These are phyloP conservation scores for Megalops cyprinoides DNA, from an alignment of 2,797 vertebrate genomes.

Conservation along the genomic window DNA sequence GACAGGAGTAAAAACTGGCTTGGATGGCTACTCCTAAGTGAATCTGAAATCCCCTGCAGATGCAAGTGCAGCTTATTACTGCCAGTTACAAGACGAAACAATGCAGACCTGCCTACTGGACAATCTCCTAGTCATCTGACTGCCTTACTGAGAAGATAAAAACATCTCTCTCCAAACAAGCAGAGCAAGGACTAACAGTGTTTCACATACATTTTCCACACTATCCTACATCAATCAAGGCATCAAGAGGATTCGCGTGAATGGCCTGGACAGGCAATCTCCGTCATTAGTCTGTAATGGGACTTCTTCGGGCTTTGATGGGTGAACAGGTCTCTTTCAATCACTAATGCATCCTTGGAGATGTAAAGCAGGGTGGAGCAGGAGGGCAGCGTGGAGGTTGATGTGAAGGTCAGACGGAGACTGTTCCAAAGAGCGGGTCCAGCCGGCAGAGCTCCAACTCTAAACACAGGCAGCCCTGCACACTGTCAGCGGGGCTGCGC, in stretches of 20 bases:
- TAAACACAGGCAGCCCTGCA: slow-evolving; percentile 22
- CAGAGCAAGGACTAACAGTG: neutral
- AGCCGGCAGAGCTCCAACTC: slow-evolving; percentile 23
- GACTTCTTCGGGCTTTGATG: neutral
- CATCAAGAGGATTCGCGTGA: neutral
- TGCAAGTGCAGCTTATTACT: neutral
- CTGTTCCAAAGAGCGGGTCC: neutral
- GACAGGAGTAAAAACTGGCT: neutral
- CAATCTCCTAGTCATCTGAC: neutral
- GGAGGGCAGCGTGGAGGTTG: slow-evolving; percentile 13
- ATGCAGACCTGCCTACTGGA: neutral
- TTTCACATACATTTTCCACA: neutral
- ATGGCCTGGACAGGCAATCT: neutral
- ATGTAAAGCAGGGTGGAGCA: slow-evolving; percentile 22
- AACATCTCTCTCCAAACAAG: neutral
- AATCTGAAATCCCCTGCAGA: neutral
- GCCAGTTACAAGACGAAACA: slow-evolving; percentile 4
- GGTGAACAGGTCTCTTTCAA: neutral
- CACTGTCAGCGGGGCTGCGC: slow-evolving; percentile 3
- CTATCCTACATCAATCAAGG: neutral
- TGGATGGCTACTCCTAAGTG: slow-evolving; percentile 2
- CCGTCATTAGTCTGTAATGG: neutral
- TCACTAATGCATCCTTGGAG: neutral
- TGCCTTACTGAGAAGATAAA: neutral
- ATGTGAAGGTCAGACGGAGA: slow-evolving; percentile 18